Base-by-base conservation (phyloP, 1,140 invertebrate species). In the Agraylea sexmaculata region DNA sequence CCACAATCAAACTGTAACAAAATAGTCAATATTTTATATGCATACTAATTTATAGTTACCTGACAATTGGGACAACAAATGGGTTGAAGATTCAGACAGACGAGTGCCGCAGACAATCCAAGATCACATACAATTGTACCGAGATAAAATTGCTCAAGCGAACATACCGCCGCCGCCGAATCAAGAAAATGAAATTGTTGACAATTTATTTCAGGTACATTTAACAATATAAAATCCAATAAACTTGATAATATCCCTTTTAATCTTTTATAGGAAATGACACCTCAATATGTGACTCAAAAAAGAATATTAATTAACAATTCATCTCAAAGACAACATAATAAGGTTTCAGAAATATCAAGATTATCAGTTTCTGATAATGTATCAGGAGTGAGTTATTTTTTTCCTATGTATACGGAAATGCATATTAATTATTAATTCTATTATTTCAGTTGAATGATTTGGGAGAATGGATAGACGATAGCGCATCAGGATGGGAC, bases 391-490 rank as follows among this genome's bases (percentile, higher is more conserved):
- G 47, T 49, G 38, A 40, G 40, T 44, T n/a, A n/a, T n/a, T n/a
- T n/a, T n/a, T n/a, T n/a, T n/a, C n/a, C n/a, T n/a, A n/a, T n/a
- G n/a, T n/a, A n/a, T n/a, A n/a, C n/a, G n/a, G n/a, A n/a, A n/a
- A n/a, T n/a, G n/a, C n/a, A n/a, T n/a, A n/a, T n/a, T n/a, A n/a
- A n/a, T n/a, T n/a, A n/a, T n/a, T n/a, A n/a, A n/a, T n/a, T n/a
- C n/a, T n/a, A n/a, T n/a, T n/a, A n/a, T 20, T 31, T 7, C 23
- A 49, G 47, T 13, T 36, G 17, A 25, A 31, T 23, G 48, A 47
- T 47, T 47, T 50, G 13, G 48, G 48, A 27, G 48, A 50, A 18
- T 50, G 48, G 48, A 15, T 50, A 6, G 48, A 50, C 44, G 48
- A 50, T 19, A 33, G 41, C 4, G 43, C 33, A 16, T 42, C 48